Evolutionary conservation across 2,888 invertebrate genomes (phyloP).

Genomic region (Dascillus cervinus): DNA sequence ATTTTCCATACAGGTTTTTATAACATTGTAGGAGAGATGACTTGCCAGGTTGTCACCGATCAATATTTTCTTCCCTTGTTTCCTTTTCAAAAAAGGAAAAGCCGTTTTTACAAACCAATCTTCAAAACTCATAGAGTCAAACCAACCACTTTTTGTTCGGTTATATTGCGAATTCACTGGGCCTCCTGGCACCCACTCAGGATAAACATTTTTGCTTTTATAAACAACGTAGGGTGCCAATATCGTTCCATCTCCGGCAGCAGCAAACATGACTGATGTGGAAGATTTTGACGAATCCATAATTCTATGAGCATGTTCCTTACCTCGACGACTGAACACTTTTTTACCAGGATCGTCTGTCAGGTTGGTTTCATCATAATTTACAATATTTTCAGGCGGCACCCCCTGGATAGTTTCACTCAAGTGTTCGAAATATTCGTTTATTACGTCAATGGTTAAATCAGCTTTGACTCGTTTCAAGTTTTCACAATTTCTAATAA

Average conservation of each 20-base stretch:
- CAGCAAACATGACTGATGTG: conserved; percentile 13
- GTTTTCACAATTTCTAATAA: too few species aligned
- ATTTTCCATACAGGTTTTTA: conserved; percentile 25
- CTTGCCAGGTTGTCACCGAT: conserved; percentile 30
- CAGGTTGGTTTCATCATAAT: conserved; percentile 8
- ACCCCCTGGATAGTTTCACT: conserved; percentile 2
- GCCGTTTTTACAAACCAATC: conserved; percentile 21
- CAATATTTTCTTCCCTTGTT: conserved; percentile 23
- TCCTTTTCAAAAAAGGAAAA: conserved; percentile 21
- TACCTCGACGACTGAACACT: conserved; percentile 4
- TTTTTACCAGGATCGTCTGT: conserved; percentile 6
- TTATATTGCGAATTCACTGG: conserved; percentile 24
- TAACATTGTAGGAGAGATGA: conserved; percentile 22
- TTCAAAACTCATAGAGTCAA: conserved; percentile 19
- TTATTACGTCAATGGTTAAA: too few species aligned
- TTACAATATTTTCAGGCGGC: conserved; percentile 5
- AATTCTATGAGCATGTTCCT: too few species aligned
- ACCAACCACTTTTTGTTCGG: conserved; percentile 27
- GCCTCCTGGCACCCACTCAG: conserved; percentile 28
- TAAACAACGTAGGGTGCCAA: too few species aligned
- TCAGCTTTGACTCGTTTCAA: too few species aligned
- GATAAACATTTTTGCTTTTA: conserved; percentile 22
- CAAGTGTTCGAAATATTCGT: conserved; percentile 2
- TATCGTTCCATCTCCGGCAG: conserved; percentile 7
- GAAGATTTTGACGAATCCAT: conserved; percentile 11